Conservation (phyloP, 2,888 invertebrate species). For the Pinctada fucata region DNA sequence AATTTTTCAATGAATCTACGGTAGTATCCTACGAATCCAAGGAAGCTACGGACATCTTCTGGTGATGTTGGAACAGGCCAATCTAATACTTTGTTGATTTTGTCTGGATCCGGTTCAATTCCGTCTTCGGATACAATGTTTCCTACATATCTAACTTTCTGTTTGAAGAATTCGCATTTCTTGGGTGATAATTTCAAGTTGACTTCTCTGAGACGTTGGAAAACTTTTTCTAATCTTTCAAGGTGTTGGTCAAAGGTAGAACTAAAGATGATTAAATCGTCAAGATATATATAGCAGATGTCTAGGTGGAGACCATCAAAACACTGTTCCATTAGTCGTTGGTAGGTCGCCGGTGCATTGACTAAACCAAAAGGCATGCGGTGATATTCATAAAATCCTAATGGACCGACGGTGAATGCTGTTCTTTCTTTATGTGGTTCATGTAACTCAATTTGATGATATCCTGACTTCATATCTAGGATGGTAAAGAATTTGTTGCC, state of each 20-base stretch:
- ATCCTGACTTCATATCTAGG: constrained; percentile 46
- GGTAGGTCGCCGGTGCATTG: constrained; percentile 28
- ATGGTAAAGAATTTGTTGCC: constrained; percentile 46
- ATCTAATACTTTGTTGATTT: no score
- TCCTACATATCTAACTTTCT: no score
- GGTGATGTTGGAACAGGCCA: no score
- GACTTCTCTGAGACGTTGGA: neutral
- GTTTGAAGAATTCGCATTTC: no score
- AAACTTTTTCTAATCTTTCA: constrained; percentile 4
- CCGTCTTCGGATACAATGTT: no score
- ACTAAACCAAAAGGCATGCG: no score
- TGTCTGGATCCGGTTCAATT: no score
- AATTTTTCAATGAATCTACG: no score
- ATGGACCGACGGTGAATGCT: constrained; percentile 28
- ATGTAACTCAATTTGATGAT: constrained; percentile 42
- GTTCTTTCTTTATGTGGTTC: constrained; percentile 35
- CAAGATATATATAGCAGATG: constrained; percentile 27
- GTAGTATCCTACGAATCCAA: no score
- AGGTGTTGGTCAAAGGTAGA: constrained; percentile 18
- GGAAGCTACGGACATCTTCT: no score
- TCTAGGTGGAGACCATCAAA: constrained; percentile 24
- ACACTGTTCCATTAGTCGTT: constrained; percentile 25
- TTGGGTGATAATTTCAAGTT: no score
- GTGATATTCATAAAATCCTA: no score
- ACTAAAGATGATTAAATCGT: constrained; percentile 28